Base-by-base conservation (phyloP, 2,888 invertebrate genomes). In the Dynastes hyllus region DNA sequence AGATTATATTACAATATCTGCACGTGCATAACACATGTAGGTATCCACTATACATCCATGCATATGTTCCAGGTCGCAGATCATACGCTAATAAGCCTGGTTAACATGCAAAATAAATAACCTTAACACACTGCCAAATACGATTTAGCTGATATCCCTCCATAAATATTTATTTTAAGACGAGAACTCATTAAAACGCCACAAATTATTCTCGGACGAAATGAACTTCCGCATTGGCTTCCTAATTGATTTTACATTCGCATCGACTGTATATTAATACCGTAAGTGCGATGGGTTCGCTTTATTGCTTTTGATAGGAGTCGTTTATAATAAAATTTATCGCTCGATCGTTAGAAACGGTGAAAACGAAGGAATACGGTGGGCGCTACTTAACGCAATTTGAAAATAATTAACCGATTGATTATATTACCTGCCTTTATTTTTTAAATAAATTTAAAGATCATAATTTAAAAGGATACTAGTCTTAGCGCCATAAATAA, bases 181-280 rank as follows among this genome's bases (percentile, higher is more conserved):
- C 58, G 40, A 40, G 29, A 40, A 45, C 27, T 63, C 45, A 50
- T 63, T 63, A 76, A 76, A 50, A 45, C 45, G 5, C 11, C 37
- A 45, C 22, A 76, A 63, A 76, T 76, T 76, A 63, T 63, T 76
- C 22, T n/a, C 29, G n/a, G 29, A 29, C 50, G 11, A 61, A 76
- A 6, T 16, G 55, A 55, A 16, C 11, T 55, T 55, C 55, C 55
- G 55, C 55, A 55, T 55, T 55, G 55, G 8, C n/a, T 55, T 55
- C 55, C 55, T 55, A 55, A 63, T 76, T 76, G 76, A 76, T 76
- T 76, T 76, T 63, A n/a, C 29, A 63, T 11, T 45, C 37, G 16
- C 2, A 66, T n/a, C 66, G n/a, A 16, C 13, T 29, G 32, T 22
- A 32, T 11, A 63, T 63, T 63, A 63, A 63, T 9, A 63, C 6